These are phyloP conservation scores for Pristionchus maxplancki DNA, from an alignment of 2,888 invertebrate genomes.

Conservation along the genomic window DNA sequence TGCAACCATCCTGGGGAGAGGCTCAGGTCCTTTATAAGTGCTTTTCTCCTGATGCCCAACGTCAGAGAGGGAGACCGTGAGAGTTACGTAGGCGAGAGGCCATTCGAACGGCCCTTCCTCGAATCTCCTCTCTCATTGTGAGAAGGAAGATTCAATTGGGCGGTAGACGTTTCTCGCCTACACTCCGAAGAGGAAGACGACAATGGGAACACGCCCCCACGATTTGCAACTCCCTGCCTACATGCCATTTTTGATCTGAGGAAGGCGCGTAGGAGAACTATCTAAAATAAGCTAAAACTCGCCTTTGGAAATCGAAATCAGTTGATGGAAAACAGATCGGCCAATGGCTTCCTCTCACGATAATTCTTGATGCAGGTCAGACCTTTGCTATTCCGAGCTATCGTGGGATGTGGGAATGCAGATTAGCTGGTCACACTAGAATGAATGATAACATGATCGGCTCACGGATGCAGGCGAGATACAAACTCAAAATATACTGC, in stretches of 20 bases:
- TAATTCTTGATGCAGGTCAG: no score
- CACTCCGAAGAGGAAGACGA: background rate
- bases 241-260: background rate
- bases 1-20: background rate
- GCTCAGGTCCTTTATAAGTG: constrained; percentile 9
- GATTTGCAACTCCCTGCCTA: background rate
- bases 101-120: background rate
- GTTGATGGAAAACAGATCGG: no score
- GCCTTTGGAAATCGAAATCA: no score
- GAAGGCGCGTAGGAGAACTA: background rate
- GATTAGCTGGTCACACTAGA: no score
- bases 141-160: background rate
- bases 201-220: background rate
- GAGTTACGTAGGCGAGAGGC: background rate
- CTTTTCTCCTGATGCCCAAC: background rate
- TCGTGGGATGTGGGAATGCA: no score
- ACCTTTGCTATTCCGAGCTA: no score
- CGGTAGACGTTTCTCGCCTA: constrained; percentile 27
- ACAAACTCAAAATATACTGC: no score
- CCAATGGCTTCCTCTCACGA: no score
- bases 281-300: no score
- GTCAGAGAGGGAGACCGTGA: background rate
- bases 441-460: no score
- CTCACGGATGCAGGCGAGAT: no score
- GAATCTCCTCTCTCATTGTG: background rate